Percentiles rank a stretch among this genome's conserved stretches.
Conservation (phyloP, 2,888 invertebrate genomes). For the Synergus japonicus region DNA sequence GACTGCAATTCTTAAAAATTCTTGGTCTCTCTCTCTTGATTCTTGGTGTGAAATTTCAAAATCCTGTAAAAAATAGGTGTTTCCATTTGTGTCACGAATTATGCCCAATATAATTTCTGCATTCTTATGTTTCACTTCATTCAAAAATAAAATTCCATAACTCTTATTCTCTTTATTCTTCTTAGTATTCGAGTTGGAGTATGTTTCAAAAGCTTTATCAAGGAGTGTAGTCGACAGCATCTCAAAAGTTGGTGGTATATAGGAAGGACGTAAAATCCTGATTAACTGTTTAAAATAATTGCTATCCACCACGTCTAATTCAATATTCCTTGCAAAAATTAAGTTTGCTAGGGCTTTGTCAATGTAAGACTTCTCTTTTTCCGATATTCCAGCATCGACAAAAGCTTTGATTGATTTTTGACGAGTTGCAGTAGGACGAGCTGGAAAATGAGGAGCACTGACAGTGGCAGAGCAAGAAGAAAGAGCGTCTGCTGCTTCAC, state of each 20-base stretch:
- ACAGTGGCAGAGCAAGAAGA: neutral
- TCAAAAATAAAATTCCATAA: neutral
- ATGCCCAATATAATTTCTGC: neutral
- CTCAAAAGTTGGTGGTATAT: neutral
- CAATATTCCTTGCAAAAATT: neutral
- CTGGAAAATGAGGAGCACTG: neutral
- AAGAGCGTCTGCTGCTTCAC: neutral
- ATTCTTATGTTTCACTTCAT: neutral
- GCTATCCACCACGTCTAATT: neutral
- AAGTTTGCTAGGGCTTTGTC: neutral
- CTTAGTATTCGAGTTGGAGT: neutral
- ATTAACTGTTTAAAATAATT: neutral
- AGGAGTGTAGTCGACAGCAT: neutral
- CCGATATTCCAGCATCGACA: neutral
- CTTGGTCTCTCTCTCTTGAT: neutral
- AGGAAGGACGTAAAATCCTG: neutral
- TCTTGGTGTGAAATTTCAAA: neutral
- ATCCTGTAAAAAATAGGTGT: neutral
- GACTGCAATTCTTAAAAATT: neutral
- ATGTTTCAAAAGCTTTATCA: neutral
- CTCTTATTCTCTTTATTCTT: neutral
- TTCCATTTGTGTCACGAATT: neutral
- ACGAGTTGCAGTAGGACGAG: neutral
- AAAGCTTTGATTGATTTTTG: neutral
- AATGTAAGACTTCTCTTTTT: neutral